Conservation (phyloP, 23 tunicate species). For the Styela plicata region DNA sequence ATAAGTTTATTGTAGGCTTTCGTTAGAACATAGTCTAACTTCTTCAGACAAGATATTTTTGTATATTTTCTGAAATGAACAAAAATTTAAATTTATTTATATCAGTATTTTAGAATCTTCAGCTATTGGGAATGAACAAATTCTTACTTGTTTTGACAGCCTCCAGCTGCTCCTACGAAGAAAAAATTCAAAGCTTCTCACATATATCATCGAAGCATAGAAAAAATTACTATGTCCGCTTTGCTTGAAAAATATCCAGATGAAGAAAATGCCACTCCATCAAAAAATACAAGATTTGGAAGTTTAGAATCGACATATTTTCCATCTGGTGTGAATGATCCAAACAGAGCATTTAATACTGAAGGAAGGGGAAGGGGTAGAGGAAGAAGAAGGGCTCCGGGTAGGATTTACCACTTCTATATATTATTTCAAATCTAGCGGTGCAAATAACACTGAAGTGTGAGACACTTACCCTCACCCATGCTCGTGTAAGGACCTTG, state of each 20-base stretch:
- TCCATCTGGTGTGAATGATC: constrained; percentile 23
- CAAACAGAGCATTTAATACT: background rate
- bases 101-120: background rate
- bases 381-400: constrained; percentile 7
- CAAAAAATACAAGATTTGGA: constrained; percentile 14
- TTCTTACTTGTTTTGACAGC: background rate
- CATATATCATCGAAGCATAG: constrained; percentile 63
- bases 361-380: constrained; percentile 15
- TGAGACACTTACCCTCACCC: no score
- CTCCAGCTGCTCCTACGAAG: constrained; percentile 27
- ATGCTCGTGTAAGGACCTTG: no score
- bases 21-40: no score
- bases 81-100: background rate
- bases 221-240: constrained; percentile 61
- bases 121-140: background rate
- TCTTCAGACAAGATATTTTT: no score
- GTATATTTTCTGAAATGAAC: background rate
- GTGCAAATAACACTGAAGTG: no score
- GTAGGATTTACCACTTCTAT: no score
- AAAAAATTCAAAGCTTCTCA: constrained; percentile 79
- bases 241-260: constrained; percentile 68
- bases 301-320: constrained; percentile 10
- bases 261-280: constrained; percentile 44
- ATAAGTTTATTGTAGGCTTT: no score
- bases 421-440: no score